Conservation (phyloP, 2,888 invertebrate species). For the Odontocerum albicorne region DNA sequence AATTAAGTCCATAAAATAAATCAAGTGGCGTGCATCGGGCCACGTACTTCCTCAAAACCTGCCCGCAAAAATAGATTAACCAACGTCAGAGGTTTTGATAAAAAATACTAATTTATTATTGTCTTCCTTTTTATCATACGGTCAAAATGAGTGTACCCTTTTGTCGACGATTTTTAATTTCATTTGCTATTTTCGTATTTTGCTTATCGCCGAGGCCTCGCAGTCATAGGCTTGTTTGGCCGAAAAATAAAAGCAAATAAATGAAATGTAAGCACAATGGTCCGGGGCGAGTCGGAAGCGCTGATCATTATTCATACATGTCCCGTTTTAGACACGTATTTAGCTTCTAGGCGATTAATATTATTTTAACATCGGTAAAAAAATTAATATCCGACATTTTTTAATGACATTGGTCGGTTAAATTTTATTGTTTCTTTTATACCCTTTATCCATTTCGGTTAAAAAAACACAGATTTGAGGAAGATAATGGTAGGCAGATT, state of each 20-base stretch:
- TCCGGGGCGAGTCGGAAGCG: constrained; percentile 16
- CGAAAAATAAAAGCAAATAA: constrained; percentile 23
- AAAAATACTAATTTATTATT: background rate
- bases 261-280: constrained; percentile 27
- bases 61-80: too few relatives aligned
- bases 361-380: constrained; percentile 10
- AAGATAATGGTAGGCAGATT: too few relatives aligned
- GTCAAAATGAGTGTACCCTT: background rate
- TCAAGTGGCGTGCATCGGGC: constrained; percentile 27
- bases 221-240: constrained; percentile 15
- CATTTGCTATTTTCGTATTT: background rate
- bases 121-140: too few relatives aligned
- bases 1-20: constrained; percentile 28
- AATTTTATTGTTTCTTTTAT: constrained; percentile 5
- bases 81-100: constrained; percentile 6
- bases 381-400: constrained; percentile 1
- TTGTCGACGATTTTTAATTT: constrained; percentile 4
- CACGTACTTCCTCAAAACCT: constrained; percentile 4
- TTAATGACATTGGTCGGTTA: constrained; percentile 9
- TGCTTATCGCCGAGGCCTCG: background rate
- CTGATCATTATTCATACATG: constrained; percentile 31
- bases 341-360: constrained; percentile 27
- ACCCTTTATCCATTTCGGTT: background rate
- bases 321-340: constrained; percentile 27
- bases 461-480: too few relatives aligned